Base-by-base conservation (phyloP, 1,140 invertebrate genomes). In the Ceratina calcarata region DNA sequence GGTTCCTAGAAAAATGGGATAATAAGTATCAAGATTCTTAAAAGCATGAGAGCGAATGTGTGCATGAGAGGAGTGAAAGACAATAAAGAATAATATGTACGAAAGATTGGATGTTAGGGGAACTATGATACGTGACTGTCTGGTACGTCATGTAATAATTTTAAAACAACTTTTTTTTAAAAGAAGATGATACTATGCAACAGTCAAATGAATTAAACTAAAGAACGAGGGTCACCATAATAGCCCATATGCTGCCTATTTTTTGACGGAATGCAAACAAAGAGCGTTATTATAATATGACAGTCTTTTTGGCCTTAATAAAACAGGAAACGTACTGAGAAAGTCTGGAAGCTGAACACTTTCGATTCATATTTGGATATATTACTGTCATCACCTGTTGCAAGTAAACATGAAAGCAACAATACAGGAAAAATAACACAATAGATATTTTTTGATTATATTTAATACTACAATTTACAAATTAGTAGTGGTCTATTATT, bases 391-490 rank as follows among this genome's bases (percentile, higher is more conserved):
- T 69, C 66, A 57, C 32, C 22, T 55, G 53, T 83, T 86, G 77
- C 60, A 74, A 45, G 67, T 77, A 76, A 83, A 85, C 27, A 60
- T n/a, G 68, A 80, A 73, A 60, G 45, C 58, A 78, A 85, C 73
- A 86, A 20, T 85, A 82, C 75, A 82, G 83, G 16, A 85, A 70
- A 80, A 75, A 83, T 78, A 84, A 87, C 53, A 87, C 53, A 61
- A 87, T 87, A 91, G 83, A 90, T 91, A 90, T 91, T 91, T 91
- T 92, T 91, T 87, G 89, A 91, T 84, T 89, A 90, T 91, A 91
- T 91, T 91, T 91, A 90, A 91, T 89, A 89, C 84, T 91, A 91
- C 88, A 87, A 89, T 91, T 92, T 88, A 90, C 84, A 91, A 90
- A 91, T 90, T 84, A 89, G 82, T 90, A 91, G 87, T 86, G 84